A percentile compares a stretch with the other conserved stretches of the same genome.
These are phyloP conservation scores for Eristalinus sepulchralis DNA, from an alignment of 2,888 invertebrate species.

Conservation along the genomic window DNA sequence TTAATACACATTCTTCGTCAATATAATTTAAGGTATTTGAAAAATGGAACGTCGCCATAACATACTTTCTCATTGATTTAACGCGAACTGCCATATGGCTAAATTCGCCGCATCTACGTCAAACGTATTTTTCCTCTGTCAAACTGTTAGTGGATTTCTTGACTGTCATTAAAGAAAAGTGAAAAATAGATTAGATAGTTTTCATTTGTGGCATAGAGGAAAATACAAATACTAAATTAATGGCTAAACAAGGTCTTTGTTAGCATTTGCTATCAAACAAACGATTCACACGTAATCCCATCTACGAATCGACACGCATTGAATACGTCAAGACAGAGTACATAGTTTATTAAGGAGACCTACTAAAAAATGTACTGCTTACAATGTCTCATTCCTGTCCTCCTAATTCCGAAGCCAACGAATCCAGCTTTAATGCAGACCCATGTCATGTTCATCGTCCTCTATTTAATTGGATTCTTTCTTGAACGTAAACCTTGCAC, in stretches of 20 bases:
- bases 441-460: constrained; percentile 98
- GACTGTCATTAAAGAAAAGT: constrained; percentile 10
- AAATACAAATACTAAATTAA: constrained; percentile 9
- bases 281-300: constrained; percentile 10
- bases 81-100: not conserved
- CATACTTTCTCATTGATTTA: not conserved
- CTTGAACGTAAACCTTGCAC: constrained; percentile 98
- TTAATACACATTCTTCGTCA: too few species aligned
- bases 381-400: constrained; percentile 97
- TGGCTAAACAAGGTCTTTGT: constrained; percentile 35
- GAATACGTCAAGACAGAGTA: constrained; percentile 11
- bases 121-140: constrained; percentile 44
- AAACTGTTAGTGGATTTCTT: constrained; percentile 41
- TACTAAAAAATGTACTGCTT: constrained; percentile 91
- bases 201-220: constrained; percentile 15
- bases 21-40: too few species aligned
- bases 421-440: constrained; percentile 98
- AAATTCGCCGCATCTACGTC: constrained; percentile 40
- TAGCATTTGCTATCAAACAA: constrained; percentile 40
- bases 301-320: constrained; percentile 12
- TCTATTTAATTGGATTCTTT: constrained; percentile 98
- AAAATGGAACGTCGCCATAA: not conserved
- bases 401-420: constrained; percentile 97
- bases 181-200: not conserved
- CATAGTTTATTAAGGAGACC: not conserved